These are phyloP conservation scores for Eupelmus urozonus DNA, from an alignment of 2,888 invertebrate genomes.

Conservation along the genomic window DNA sequence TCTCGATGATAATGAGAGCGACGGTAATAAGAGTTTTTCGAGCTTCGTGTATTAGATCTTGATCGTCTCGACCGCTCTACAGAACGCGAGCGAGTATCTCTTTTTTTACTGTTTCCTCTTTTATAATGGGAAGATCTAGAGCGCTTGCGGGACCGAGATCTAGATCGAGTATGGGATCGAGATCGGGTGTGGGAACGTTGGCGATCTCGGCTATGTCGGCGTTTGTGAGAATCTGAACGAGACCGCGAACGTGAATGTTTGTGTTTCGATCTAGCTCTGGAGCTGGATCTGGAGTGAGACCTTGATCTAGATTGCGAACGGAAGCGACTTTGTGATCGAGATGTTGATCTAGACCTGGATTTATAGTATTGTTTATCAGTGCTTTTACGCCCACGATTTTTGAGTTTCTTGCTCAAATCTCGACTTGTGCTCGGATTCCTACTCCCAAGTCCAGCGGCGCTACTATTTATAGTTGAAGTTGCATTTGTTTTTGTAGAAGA, in stretches of 20 bases:
- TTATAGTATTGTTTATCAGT: slow-evolving; percentile 59
- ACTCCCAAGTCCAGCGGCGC: neutral
- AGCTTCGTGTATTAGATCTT: slow-evolving; percentile 68
- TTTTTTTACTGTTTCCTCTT: slow-evolving; percentile 49
- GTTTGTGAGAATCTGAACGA: slow-evolving; percentile 50
- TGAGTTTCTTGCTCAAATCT: slow-evolving; percentile 63
- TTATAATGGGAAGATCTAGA: slow-evolving; percentile 62
- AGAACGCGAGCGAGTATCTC: slow-evolving; percentile 67
- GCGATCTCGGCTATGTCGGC: slow-evolving; percentile 45
- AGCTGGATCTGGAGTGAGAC: slow-evolving; percentile 58
- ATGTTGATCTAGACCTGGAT: slow-evolving; percentile 58
- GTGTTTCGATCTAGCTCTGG: slow-evolving; percentile 58
- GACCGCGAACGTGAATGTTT: slow-evolving; percentile 53
- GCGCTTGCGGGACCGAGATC: slow-evolving; percentile 68
- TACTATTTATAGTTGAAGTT: slow-evolving; percentile 9
- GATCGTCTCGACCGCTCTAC: slow-evolving; percentile 65
- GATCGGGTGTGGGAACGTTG: slow-evolving; percentile 63
- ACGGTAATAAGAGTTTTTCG: slow-evolving; percentile 60
- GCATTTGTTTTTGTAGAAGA: slow-evolving; percentile 35
- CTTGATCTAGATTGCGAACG: slow-evolving; percentile 59
- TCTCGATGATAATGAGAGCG: slow-evolving; percentile 67
- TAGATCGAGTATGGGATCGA: slow-evolving; percentile 69
- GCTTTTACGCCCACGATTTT: slow-evolving; percentile 66
- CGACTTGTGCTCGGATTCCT: slow-evolving; percentile 61
- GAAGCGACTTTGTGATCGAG: slow-evolving; percentile 58